A percentile compares a stretch with the other conserved stretches of the same genome.
phyloP scores from a whole-genome alignment of 64 coral and sea anemone species.

The Montipora sp. region DNA sequence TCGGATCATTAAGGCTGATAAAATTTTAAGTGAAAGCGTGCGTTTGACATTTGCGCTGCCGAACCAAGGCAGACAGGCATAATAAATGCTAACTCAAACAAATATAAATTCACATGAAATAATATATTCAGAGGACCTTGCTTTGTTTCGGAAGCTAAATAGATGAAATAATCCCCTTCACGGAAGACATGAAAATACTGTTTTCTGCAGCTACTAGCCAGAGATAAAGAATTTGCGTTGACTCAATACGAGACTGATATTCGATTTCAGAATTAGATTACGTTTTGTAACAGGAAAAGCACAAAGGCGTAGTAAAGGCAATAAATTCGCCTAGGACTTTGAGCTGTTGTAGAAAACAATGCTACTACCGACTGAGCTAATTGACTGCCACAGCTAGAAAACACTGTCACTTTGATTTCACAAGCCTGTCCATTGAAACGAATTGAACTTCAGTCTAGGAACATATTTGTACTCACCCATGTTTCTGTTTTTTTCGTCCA shows the following conservation, averaged over 20 bases:
- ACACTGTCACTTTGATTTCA: neutral
- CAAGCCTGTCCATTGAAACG: neutral
- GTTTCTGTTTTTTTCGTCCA: neutral
- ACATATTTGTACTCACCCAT: neutral
- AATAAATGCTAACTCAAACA: conserved; percentile 8
- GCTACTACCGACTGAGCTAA: neutral
- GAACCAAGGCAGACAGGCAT: neutral
- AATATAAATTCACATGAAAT: neutral
- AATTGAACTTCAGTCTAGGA: neutral
- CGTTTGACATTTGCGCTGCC: neutral
- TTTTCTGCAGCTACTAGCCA: no score
- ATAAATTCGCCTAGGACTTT: conserved; percentile 3
- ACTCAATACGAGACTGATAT: neutral
- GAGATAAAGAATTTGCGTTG: neutral
- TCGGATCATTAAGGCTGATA: conserved; percentile 12
- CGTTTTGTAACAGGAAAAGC: neutral
- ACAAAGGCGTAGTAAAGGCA: neutral
- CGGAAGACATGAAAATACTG: neutral
- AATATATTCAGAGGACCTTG: neutral
- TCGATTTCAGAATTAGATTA: neutral
- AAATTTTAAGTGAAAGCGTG: neutral
- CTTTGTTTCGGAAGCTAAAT: neutral
- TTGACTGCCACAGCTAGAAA: neutral
- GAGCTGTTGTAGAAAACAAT: conserved; percentile 25
- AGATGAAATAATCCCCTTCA: neutral